phyloP scores from a whole-genome alignment of 2,888 invertebrate species.

The Mermis nigrescens region DNA sequence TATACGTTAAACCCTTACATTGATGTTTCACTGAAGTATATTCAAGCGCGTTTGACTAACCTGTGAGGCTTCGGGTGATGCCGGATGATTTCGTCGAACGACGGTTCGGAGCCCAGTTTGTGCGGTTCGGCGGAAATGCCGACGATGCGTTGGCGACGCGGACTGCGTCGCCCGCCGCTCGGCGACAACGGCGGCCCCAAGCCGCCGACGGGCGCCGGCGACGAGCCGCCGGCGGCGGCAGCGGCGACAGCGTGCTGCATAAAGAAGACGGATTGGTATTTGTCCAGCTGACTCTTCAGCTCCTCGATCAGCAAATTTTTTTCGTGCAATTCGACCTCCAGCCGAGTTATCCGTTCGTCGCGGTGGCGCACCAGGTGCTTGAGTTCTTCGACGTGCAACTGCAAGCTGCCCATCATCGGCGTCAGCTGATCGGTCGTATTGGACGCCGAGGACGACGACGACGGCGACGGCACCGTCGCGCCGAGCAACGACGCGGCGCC shows the following conservation, averaged over 20 bases:
- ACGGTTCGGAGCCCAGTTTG: not conserved
- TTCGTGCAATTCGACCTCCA: slow-evolving; percentile 4
- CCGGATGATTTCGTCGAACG: not conserved
- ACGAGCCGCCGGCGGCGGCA: not conserved
- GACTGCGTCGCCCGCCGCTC: not conserved
- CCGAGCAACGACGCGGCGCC: no score
- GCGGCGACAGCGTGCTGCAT: not conserved
- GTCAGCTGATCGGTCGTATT: no score
- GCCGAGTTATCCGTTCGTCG: slow-evolving; percentile 8
- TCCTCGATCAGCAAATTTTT: slow-evolving; percentile 11
- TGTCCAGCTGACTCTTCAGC: slow-evolving; percentile 14
- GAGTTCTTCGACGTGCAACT: slow-evolving; percentile 2
- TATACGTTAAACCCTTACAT: no score
- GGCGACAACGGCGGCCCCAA: not conserved
- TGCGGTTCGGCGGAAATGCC: slow-evolving; percentile 13
- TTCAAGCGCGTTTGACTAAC: no score
- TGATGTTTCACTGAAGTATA: no score
- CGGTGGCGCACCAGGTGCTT: not conserved
- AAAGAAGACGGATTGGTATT: slow-evolving; percentile 15
- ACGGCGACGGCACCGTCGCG: no score
- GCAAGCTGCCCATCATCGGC: not conserved
- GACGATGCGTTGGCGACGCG: slow-evolving; percentile 8
- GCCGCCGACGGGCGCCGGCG: not conserved
- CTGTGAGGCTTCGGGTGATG: not conserved
- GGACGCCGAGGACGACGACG: no score